phyloP scores from a whole-genome alignment of 2,888 invertebrate genomes.

The Tipula lateralis region DNA sequence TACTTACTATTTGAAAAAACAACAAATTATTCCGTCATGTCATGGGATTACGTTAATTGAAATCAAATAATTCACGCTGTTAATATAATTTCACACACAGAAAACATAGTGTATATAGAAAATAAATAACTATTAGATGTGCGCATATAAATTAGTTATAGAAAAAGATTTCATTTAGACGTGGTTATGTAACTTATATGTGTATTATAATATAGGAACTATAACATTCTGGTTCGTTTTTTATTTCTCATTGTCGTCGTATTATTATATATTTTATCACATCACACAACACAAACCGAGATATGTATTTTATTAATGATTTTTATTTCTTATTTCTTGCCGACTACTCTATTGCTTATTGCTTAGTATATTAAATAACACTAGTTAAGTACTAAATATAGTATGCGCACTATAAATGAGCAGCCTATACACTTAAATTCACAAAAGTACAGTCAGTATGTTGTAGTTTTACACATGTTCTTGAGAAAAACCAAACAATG shows the following conservation, averaged over 20 bases:
- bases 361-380: neutral
- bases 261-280: neutral
- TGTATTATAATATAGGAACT: neutral
- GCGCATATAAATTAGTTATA: neutral
- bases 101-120: neutral
- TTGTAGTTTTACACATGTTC: neutral
- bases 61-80: constrained; percentile 19
- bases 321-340: neutral
- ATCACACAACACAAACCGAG: neutral
- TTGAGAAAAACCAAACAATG: neutral
- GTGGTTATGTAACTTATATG: neutral
- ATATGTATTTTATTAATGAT: neutral
- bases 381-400: constrained; percentile 24
- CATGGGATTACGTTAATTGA: constrained; percentile 19
- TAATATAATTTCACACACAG: neutral
- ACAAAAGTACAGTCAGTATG: no score
- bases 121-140: neutral
- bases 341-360: neutral
- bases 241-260: neutral
- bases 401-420: neutral
- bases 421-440: neutral
- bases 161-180: constrained; percentile 1
- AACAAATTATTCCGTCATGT: constrained; percentile 2
- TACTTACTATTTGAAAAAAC: neutral
- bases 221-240: neutral